Evolutionary conservation across 2,888 invertebrate species (phyloP), one percentile per base, ranked within the genome.

Genomic region (Drosophila peninsularis): DNA sequence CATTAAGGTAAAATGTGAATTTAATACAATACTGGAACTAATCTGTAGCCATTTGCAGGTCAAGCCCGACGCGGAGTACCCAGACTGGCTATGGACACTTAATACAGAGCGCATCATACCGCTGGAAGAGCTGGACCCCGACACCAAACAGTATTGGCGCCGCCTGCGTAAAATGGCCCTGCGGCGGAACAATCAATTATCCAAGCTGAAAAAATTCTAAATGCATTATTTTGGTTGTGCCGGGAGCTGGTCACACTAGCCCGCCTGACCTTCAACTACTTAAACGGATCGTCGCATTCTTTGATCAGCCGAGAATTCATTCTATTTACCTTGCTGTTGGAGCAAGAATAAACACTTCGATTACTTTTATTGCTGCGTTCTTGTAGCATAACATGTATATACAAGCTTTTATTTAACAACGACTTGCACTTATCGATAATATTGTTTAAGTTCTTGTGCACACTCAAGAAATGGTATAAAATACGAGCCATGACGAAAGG

Each of bases 61-160:
- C 19, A 95, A 95, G 91, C 94, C 95, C 0, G 96, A 97, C 89
- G 93, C 93, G 24, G 97, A 98, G 90, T 99, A 99, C 92, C 99
- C 98, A 0, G 95, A 96, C 2, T 99, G 98, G 98, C 93, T 99
- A 67, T 98, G 98, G 98, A 93, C 89, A 3, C 89, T 98, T 14
- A 93, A 94, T 80, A 94, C 94, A 17, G 96, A 95, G 4, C 92
- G 93, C 6, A 93, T 95, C 6, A 93, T 94, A 6, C 93, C 94
- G 0, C 90, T 98, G 1, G 95, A 95, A 62, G 96, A 96, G 85
- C 90, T 98, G 66, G 97, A 97, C 91, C 96, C 96, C 5, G 93
- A 94, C 85, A 94, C 95, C 11, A 95, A 96, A 91, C 93, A 94
- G 84, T 99, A 98, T 92, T 98, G 98, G 98, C 93, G 94, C 77